Base-by-base conservation (phyloP, 2,888 invertebrate genomes). In the Corythucha ciliata region DNA sequence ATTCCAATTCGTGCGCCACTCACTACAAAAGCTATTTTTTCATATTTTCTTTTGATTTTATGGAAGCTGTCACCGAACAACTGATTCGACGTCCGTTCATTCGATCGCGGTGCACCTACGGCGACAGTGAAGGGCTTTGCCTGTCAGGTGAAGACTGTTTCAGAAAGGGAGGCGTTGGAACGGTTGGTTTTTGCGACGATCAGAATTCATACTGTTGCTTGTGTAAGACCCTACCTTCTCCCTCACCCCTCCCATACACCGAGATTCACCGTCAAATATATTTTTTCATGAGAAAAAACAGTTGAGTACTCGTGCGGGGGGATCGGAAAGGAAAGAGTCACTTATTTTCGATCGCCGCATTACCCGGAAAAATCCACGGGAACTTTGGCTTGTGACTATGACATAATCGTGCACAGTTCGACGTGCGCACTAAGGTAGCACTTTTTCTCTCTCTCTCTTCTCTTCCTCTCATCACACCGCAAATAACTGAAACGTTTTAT, bases 391-490 rank as follows among this genome's bases (percentile, higher is more conserved):
- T 67, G 67, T 55, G 65, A 65, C 51, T 65, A 61, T 54, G 62
- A 65, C 44, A 42, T 67, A 10, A 56, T 60, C 7, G 59, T 66
- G 6, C 61, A 60, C 20, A 58, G 61, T 25, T 62, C 60, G 36
- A 62, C 62, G 4, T 67, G 67, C 51, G 65, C 65, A 22, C 58
- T 67, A 21, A 63, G 63, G 67, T 65, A 58, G 8, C n/a, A n/a
- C 8, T 29, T 29, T 29, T 10, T 8, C 10, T 10, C 8, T 29
- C 8, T 29, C n/a, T 8, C 29, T 8, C 10, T 29, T 10, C n/a
- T 5, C n/a, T 34, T 34, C 18, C 34, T 6, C 34, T 18, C 34
- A 29, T 10, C n/a, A n/a, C 6, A 36, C 6, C 36, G n/a, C 36
- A 10, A 6, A 14, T 36, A 10, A 36, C n/a, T 18, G 14, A 12